phyloP scores from a whole-genome alignment of 2,888 invertebrate genomes.

The Agrochola macilenta region DNA sequence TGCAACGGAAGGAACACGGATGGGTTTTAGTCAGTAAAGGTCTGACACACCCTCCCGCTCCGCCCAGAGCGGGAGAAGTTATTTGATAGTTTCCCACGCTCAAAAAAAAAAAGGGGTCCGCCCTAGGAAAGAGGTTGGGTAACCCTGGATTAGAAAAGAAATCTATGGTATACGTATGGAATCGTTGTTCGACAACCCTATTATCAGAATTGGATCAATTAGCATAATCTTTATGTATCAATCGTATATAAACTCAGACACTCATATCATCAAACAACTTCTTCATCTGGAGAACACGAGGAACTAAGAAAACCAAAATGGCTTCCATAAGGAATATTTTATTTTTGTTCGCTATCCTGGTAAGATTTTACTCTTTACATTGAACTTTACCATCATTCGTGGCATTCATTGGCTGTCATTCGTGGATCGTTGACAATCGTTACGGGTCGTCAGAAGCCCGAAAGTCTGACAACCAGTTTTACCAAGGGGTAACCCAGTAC shows the following conservation, averaged over 20 bases:
- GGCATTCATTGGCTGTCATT: no score
- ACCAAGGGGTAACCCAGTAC: no score
- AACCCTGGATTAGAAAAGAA: background rate
- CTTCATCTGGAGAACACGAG: conserved; percentile 50
- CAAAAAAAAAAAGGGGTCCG: no score
- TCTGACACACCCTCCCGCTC: no score
- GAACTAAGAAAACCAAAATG: conserved; percentile 50
- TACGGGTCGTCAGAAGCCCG: no score
- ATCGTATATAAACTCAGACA: conserved; percentile 55
- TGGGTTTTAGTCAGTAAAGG: no score
- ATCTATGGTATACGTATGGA: background rate
- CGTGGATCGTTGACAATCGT: no score
- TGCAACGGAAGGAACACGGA: no score
- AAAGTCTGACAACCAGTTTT: no score
- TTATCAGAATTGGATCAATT: conserved; percentile 40
- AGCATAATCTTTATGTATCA: conserved; percentile 59
- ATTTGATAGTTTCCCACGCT: no score
- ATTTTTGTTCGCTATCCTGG: conserved; percentile 67
- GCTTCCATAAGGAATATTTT: conserved; percentile 37
- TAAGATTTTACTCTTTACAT: conserved; percentile 50
- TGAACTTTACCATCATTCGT: background rate
- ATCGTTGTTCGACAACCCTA: conserved; percentile 51
- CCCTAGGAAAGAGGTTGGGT: background rate
- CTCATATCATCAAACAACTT: conserved; percentile 50
- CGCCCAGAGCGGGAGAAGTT: no score